These are phyloP conservation scores for Quadroppia sp. DNA, from an alignment of 2,888 invertebrate species.

Conservation along the genomic window DNA sequence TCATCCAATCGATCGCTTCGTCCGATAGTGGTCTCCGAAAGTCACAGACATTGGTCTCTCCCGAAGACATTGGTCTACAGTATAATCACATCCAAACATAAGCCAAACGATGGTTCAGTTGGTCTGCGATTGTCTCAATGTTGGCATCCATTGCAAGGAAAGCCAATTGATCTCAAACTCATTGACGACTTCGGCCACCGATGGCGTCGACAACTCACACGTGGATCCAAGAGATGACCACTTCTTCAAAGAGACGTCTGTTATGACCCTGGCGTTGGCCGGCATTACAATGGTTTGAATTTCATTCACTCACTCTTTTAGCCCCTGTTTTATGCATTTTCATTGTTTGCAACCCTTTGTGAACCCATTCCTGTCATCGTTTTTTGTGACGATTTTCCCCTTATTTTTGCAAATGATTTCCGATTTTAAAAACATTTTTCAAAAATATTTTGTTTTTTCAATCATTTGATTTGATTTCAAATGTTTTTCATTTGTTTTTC, in stretches of 20 bases:
- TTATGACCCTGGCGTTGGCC: neutral
- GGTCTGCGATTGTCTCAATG: constrained; percentile 3
- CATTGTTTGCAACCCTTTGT: neutral
- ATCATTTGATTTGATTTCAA: too few species aligned
- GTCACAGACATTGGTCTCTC: too few species aligned
- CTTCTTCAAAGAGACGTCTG: neutral
- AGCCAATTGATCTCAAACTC: neutral
- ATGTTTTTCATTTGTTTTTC: too few species aligned
- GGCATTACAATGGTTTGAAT: constrained; percentile 7
- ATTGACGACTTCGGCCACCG: neutral
- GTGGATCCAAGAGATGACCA: neutral
- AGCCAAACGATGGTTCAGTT: neutral
- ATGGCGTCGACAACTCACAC: neutral
- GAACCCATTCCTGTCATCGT: too few species aligned
- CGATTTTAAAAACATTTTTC: too few species aligned
- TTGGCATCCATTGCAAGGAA: constrained; percentile 14
- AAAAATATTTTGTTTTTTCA: too few species aligned
- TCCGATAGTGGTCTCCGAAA: too few species aligned
- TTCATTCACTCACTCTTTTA: neutral
- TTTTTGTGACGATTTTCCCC: too few species aligned
- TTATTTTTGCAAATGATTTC: neutral
- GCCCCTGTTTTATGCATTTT: neutral
- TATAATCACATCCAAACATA: too few species aligned
- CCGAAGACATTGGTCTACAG: too few species aligned
- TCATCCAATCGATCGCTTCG: neutral